Evolutionary conservation across 2,888 invertebrate genomes (phyloP).

Genomic region (Ferrisia virgata): DNA sequence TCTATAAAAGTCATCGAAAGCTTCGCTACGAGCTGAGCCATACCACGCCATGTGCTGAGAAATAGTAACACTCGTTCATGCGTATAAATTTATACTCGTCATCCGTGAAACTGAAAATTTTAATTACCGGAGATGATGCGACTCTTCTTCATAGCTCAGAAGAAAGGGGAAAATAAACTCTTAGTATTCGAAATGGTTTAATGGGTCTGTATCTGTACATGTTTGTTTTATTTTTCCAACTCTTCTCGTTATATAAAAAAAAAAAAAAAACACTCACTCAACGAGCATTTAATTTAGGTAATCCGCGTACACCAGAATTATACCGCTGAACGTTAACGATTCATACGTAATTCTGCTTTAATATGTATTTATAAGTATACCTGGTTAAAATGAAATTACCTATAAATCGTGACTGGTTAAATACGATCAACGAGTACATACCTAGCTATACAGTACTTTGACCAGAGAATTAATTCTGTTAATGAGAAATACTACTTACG

Average conservation of each 20-base stretch:
- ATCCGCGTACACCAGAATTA: neutral
- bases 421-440: neutral
- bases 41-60: neutral
- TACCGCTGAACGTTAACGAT: neutral
- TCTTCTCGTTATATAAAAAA: neutral
- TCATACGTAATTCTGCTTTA: neutral
- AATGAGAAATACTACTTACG: neutral
- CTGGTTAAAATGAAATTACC: neutral
- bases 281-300: neutral
- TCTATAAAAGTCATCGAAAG: conserved; percentile 14
- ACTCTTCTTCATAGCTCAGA: neutral
- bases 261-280: too few relatives aligned
- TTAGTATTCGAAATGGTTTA: neutral
- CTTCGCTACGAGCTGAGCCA: neutral
- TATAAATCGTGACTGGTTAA: neutral
- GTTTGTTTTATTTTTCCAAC: too few relatives aligned
- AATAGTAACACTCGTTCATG: neutral
- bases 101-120: neutral
- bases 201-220: neutral
- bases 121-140: neutral
- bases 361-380: too few relatives aligned
- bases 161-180: neutral
- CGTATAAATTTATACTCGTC: neutral
- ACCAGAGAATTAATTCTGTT: neutral
- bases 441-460: too few relatives aligned